Base-by-base conservation (phyloP, 2,113 vertebrate genomes). In the Thamnophis sirtalis region DNA sequence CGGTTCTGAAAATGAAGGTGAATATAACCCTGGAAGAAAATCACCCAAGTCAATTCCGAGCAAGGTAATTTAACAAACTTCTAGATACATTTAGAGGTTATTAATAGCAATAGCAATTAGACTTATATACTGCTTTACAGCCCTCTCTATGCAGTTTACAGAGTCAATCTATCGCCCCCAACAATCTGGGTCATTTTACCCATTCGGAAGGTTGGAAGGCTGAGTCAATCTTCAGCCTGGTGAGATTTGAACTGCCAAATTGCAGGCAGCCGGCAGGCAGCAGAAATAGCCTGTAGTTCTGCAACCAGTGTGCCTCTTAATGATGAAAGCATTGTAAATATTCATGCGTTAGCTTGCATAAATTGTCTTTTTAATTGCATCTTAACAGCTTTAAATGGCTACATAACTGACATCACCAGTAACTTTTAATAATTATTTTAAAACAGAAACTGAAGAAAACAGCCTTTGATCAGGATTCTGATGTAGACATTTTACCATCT, bases 21-120 rank as follows among this genome's bases (percentile, higher is more conserved):
- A 99, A 33, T 99, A 98, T 96, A 98, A 96, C 89, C 99, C 99
- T 5, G 97, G 98, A 96, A 99, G 99, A 96, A 99, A 98, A 95
- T 56, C 94, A 0, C 91, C 95, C 11, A 99, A 98, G 93, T 86
- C 97, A 53, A 93, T 97, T 43, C 28, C 93, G 1, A 97, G 97
- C 97, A 98, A 97, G 97, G 98, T 99, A 95, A 97, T 98, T 96
- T 80, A 60, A n/a, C 0, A 1, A 38, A 38, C 0, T 51, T 43
- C n/a, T 86, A 17, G n/a, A 56, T 55, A 49, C 84, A 24, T 13
- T 84, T 86, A 11, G 3, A 38, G 5, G 1, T 50, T 60, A 22
- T 24, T 92, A 88, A 26, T 60, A 26, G 56, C 22, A 60, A 26
- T 60, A 60, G 24, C 9, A 60, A 3, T 60, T 26, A 60, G 54